These are phyloP conservation scores for Hapalemur alaotrensis DNA, from an alignment of 2,797 vertebrate species.

Conservation along the genomic window DNA sequence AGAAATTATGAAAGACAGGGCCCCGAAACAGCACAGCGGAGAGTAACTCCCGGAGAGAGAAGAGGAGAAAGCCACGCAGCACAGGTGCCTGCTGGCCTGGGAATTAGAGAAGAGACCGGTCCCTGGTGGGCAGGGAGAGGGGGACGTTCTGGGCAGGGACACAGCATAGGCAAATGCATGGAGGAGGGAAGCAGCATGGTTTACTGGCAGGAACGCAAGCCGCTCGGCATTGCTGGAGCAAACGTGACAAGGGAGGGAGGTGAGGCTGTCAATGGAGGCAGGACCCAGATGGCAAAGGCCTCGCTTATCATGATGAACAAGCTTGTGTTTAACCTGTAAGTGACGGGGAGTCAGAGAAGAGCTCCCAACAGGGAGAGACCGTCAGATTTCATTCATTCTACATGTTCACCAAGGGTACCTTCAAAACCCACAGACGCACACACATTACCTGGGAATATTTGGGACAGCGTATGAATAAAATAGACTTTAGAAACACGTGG, in stretches of 20 bases:
- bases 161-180: neutral
- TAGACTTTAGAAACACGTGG: neutral
- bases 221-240: neutral
- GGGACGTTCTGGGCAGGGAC: neutral
- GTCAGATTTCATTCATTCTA: neutral
- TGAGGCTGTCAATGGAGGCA: neutral
- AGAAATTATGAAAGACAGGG: neutral
- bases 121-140: neutral
- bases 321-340: neutral
- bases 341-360: neutral
- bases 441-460: neutral
- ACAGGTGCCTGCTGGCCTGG: neutral
- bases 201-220: neutral
- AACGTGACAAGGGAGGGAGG: neutral
- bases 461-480: constrained; percentile 17
- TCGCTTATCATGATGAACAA: neutral
- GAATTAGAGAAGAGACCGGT: neutral
- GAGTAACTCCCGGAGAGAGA: neutral
- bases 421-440: neutral
- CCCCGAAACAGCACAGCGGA: rapidly evolving
- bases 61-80: neutral
- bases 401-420: neutral
- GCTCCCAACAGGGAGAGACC: neutral
- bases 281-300: neutral
- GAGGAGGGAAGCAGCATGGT: neutral